Conservation (phyloP, 2,797 vertebrate species). For the Gallirallus australis region DNA sequence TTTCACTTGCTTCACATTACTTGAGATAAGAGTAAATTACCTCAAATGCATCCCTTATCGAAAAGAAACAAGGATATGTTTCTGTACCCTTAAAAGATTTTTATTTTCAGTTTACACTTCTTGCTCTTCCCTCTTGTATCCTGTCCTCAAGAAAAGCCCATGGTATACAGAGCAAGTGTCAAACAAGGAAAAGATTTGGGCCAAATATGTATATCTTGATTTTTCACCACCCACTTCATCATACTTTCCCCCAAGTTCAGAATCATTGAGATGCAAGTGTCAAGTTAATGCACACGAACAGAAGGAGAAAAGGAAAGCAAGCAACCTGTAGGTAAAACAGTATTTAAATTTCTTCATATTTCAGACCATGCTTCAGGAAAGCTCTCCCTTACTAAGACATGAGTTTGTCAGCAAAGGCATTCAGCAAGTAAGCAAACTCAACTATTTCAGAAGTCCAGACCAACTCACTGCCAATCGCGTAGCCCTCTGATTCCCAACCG, state of each 20-base stretch:
- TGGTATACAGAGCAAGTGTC: background rate
- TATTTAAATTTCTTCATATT: background rate
- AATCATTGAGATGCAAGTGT: background rate
- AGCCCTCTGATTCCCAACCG: background rate
- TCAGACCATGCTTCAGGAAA: background rate
- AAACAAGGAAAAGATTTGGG: background rate
- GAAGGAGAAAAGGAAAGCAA: background rate
- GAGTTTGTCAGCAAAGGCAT: background rate
- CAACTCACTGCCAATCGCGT: background rate
- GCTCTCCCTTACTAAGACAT: background rate
- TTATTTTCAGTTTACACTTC: background rate
- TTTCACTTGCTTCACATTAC: background rate
- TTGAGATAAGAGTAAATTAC: slow-evolving; percentile 7
- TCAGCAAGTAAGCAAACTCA: background rate
- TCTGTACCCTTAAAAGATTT: background rate
- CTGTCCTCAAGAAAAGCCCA: background rate
- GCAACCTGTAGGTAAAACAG: background rate
- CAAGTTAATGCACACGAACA: background rate
- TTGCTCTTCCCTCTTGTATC: background rate
- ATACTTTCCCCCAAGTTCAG: background rate
- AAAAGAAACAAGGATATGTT: background rate
- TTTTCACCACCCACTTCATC: background rate
- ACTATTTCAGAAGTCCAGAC: background rate
- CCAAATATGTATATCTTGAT: fast-evolving
- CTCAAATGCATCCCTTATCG: background rate